Conservation (phyloP, 2,113 vertebrate genomes). For the Tetraodon nigroviridis region DNA sequence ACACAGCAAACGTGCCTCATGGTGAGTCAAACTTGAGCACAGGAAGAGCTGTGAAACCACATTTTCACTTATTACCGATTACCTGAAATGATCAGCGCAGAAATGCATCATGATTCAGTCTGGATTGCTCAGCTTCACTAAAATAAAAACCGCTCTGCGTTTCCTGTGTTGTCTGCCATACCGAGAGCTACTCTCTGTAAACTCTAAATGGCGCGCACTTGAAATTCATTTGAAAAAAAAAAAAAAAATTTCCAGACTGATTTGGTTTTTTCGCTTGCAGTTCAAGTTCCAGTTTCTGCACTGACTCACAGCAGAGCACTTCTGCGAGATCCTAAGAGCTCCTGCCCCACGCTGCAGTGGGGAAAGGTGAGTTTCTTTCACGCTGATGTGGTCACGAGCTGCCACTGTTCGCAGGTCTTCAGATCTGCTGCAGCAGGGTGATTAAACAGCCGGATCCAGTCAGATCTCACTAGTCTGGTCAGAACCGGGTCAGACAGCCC, state of each 20-base stretch:
- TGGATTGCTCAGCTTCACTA: no score
- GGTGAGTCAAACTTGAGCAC: no score
- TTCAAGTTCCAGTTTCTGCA: neutral
- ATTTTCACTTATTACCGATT: no score
- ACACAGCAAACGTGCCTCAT: no score
- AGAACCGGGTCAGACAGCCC: no score
- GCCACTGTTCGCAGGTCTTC: constrained; percentile 36
- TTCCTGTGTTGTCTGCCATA: no score
- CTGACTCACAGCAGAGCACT: neutral
- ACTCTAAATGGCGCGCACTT: neutral
- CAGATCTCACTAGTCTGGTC: no score
- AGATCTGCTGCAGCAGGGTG: constrained; percentile 36
- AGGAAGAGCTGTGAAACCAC: no score
- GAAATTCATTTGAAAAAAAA: neutral
- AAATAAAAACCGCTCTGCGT: no score
- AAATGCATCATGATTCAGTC: no score
- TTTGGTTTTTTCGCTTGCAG: neutral
- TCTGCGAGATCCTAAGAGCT: constrained; percentile 22
- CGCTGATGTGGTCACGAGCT: constrained; percentile 44
- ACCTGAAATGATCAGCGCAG: no score
- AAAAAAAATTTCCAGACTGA: neutral
- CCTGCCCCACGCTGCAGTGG: constrained; percentile 19
- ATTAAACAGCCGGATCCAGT: constrained; percentile 25
- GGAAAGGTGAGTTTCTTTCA: constrained; percentile 26
- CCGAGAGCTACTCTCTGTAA: neutral